phyloP scores from a whole-genome alignment of 1,140 invertebrate genomes.

The Neotoxoptera formosana region DNA sequence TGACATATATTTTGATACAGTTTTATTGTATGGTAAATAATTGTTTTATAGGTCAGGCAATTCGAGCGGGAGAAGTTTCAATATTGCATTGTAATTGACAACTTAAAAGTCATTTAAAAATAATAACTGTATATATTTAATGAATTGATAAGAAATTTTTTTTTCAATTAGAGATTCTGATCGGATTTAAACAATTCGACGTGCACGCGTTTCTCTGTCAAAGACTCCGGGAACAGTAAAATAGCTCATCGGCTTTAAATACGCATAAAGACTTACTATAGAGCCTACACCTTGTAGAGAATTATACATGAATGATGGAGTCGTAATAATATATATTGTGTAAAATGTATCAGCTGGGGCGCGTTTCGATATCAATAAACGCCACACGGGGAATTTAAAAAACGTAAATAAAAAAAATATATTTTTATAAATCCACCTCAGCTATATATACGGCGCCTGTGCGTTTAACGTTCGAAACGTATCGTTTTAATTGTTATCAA shows the following conservation, averaged over 20 bases:
- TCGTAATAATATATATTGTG: not conserved
- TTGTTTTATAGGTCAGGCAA: not conserved
- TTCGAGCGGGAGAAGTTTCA: not conserved
- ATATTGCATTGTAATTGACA: not conserved
- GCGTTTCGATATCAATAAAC: not conserved
- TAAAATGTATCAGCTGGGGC: not conserved
- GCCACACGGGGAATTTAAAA: too few species aligned
- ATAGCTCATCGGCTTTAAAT: not conserved
- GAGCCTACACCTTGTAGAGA: not conserved
- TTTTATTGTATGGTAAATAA: not conserved
- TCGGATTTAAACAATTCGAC: not conserved
- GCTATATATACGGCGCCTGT: too few species aligned
- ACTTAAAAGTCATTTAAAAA: not conserved
- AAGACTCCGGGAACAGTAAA: not conserved
- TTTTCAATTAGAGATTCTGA: not conserved
- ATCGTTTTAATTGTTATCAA: not conserved
- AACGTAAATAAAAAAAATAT: too few species aligned
- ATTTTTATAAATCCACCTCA: too few species aligned
- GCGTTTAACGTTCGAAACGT: not conserved
- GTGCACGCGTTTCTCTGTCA: not conserved
- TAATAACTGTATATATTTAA: not conserved
- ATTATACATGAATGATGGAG: not conserved
- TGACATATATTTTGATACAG: not conserved
- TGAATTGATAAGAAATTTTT: not conserved
- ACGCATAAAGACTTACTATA: not conserved